Base-by-base conservation (phyloP, 2,888 invertebrate genomes). In the Drosophila mayaguana region DNA sequence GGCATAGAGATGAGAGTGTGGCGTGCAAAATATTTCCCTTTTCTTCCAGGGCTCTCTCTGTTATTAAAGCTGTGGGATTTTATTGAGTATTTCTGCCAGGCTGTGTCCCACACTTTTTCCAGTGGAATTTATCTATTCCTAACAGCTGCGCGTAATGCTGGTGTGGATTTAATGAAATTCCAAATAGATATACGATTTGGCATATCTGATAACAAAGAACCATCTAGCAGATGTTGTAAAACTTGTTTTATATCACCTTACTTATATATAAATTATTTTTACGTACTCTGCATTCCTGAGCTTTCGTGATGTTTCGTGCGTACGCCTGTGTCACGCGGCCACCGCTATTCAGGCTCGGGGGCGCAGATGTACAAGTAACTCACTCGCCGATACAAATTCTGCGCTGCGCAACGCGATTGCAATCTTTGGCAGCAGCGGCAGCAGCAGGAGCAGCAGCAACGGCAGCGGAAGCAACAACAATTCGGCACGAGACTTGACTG, bases 311-410 rank as follows among this genome's bases (percentile, higher is more conserved):
- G 34, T 40, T 38, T 40, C 53, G 45, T 53, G 40, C 25, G 28
- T 40, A 22, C 36, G 32, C 3, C 20, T 51, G 67, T 57, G 60
- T 75, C 67, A 64, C 80, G 63, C 56, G 18, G 34, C 40, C 80
- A 66, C 43, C 77, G 46, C 77, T 48, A 62, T 22, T 40, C 16
- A 60, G 59, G 57, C 54, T 50, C 54, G 67, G 63, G 65, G 78
- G 75, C 67, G 86, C 86, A 75, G 89, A 86, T 83, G 81, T 73
- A 78, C 80, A 70, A 76, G 77, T 60, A 71, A 77, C 64, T 71
- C 72, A 65, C 88, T 89, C 73, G 70, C 75, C 84, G 82, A 89
- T 86, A 86, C 90, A 87, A 88, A 87, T 88, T 90, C 90, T 79
- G 90, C 68, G 71, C 84, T 55, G 83, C 70, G 83, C 89, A 90